These are phyloP conservation scores for Troglohyphantes excavatus DNA, from an alignment of 2,888 invertebrate genomes.

Conservation along the genomic window DNA sequence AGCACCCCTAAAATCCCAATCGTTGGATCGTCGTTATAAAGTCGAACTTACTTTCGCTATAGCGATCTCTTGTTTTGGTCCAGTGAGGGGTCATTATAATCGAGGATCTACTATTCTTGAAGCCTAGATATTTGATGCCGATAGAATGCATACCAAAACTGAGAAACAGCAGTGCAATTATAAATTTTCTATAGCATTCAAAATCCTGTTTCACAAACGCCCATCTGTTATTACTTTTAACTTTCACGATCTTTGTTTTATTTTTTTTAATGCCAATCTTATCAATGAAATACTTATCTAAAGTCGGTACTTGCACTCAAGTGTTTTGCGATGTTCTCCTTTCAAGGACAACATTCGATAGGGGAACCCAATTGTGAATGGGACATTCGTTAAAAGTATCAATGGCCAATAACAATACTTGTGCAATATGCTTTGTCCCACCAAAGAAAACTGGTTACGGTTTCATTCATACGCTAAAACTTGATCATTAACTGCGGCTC, in stretches of 20 bases:
- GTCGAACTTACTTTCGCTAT: too few species aligned
- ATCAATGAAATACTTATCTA: neutral
- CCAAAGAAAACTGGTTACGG: neutral
- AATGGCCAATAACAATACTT: constrained; percentile 6
- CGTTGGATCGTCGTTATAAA: too few species aligned
- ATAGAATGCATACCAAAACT: too few species aligned
- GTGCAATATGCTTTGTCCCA: constrained; percentile 9
- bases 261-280: neutral
- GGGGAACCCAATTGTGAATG: neutral
- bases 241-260: neutral
- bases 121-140: too few species aligned
- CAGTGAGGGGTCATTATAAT: too few species aligned
- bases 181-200: too few species aligned
- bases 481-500: constrained; percentile 5
- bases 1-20: too few species aligned
- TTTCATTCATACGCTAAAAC: constrained; percentile 4
- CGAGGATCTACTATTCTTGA: too few species aligned
- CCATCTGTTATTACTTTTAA: neutral
- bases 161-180: too few species aligned
- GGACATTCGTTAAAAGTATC: neutral
- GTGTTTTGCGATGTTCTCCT: neutral
- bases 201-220: too few species aligned
- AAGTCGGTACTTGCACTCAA: neutral
- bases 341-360: neutral
- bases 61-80: too few species aligned